Conservation (phyloP, 2,113 vertebrate genomes). For the Vidua macroura region DNA sequence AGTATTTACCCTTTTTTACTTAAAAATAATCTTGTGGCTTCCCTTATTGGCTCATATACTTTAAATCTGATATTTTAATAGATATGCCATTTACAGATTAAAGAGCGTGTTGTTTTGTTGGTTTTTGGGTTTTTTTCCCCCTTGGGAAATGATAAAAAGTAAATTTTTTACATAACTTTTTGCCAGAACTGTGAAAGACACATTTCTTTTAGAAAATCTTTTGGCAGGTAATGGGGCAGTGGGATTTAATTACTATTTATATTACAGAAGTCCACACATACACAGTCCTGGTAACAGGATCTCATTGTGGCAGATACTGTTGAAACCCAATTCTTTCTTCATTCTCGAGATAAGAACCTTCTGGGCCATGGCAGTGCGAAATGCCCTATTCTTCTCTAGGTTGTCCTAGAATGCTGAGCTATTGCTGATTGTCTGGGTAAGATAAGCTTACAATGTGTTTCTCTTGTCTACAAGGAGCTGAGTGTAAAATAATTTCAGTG, state of each 20-base stretch:
- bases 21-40: background rate
- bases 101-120: background rate
- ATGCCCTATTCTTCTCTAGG: slow-evolving; percentile 14
- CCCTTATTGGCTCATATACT: background rate
- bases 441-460: slow-evolving; percentile 30
- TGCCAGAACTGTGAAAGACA: background rate
- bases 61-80: background rate
- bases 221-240: background rate
- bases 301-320: background rate
- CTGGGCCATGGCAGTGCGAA: background rate
- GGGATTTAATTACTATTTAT: slow-evolving; percentile 23
- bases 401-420: slow-evolving; percentile 23
- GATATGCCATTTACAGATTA: background rate
- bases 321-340: slow-evolving; percentile 26
- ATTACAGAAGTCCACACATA: background rate
- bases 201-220: background rate
- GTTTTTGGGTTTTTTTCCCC: too few species aligned
- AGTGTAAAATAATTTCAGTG: slow-evolving; percentile 19
- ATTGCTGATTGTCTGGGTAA: slow-evolving; percentile 42
- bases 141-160: background rate
- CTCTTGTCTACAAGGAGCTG: slow-evolving; percentile 9
- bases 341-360: slow-evolving; percentile 28
- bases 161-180: background rate
- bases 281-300: background rate
- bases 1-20: background rate